Evolutionary conservation across 2,113 vertebrate genomes (phyloP), one percentile per base, ranked within the genome.

Genomic region (Antigone vipio): DNA sequence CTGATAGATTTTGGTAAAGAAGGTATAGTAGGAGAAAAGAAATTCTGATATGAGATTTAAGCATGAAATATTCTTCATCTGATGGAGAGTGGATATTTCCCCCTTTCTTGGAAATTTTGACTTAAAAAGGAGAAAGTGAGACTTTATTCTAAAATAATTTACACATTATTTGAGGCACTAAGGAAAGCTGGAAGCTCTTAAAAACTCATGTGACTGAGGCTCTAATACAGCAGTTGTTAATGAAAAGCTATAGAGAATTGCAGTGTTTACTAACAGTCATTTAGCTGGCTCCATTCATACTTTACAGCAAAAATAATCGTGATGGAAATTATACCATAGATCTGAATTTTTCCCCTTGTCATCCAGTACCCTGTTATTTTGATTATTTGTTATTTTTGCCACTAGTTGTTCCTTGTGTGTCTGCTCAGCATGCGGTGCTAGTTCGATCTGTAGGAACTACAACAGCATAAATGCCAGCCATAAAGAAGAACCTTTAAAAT

Each of bases 401-500:
- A 68, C 60, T 62, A 40, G 50, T 59, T 93, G 59, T 71, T 91
- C 69, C 83, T 83, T 2, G 0, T 35, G 40, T 80, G 47, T 40
- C 64, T 92, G 56, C 68, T 86, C 64, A 91, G 79, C 64, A 68
- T 67, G 72, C 72, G 86, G 30, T 67, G 35, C 14, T 73, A 44
- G 62, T 69, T 79, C 3, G 5, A 40, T 73, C 64, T 53, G 76
- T 60, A 94, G 86, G 64, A 92, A 44, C 86, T 64, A 86, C 72
- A 35, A 72, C 35, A 76, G 42, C 58, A 93, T 60, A 91, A 95
- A 91, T 59, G 44, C 80, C 84, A 94, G 16, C 56, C 32, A 52
- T 74, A 93, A 95, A 93, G 83, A 75, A 90, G 85, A 96, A 91
- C 68, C 55, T 92, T 83, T 94, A 77, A 93, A 95, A 96, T 78